These are phyloP conservation scores for Deilephila porcellus DNA, from an alignment of 2,888 invertebrate species.

Conservation along the genomic window DNA sequence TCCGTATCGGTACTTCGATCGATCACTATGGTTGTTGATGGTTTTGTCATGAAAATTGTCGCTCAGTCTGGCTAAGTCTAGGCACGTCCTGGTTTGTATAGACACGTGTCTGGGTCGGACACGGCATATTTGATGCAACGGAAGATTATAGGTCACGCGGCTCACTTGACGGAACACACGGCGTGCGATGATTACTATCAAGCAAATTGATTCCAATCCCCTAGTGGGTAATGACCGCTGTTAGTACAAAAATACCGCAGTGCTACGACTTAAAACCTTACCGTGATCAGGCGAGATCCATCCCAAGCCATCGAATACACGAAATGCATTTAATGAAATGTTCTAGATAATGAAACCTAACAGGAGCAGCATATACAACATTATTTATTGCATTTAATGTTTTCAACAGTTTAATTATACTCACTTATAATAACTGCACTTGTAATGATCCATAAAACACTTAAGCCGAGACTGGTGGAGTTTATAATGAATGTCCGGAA, in stretches of 20 bases:
- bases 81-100: not conserved
- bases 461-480: conserved; percentile 54
- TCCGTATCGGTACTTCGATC: too few relatives aligned
- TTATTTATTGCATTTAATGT: not conserved
- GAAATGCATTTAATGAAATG: too few relatives aligned
- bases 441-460: conserved; percentile 60
- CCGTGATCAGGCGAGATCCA: too few relatives aligned
- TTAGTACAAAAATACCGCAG: not conserved
- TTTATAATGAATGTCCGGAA: conserved; percentile 68
- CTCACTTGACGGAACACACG: not conserved
- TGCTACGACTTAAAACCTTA: not conserved
- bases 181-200: not conserved
- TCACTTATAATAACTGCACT: conserved; percentile 67
- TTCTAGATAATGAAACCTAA: too few relatives aligned
- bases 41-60: not conserved
- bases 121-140: not conserved
- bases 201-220: not conserved
- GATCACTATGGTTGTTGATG: too few relatives aligned
- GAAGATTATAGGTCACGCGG: conserved; percentile 6
- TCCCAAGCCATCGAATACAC: too few relatives aligned
- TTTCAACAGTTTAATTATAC: conserved; percentile 36
- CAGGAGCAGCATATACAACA: too few relatives aligned
- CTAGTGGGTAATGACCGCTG: not conserved
- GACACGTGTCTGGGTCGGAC: not conserved
- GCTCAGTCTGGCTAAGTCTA: not conserved